A percentile compares a stretch with the other conserved stretches of the same genome.
phyloP scores from a whole-genome alignment of 1,140 invertebrate species.

The Drosophila ogumai region DNA sequence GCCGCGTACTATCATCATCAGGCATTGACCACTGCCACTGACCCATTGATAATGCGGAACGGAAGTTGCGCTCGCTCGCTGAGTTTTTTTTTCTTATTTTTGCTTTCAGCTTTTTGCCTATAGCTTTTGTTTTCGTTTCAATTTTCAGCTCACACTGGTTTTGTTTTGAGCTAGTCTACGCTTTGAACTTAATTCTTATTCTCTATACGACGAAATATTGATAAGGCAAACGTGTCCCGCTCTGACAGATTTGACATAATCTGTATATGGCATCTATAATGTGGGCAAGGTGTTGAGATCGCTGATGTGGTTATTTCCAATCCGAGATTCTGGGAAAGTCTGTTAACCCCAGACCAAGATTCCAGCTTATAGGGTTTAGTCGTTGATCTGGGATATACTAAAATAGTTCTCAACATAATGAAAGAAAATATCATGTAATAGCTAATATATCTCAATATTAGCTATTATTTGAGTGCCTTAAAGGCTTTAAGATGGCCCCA shows the following conservation, averaged over 20 bases:
- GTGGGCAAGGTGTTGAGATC: conserved; percentile 3
- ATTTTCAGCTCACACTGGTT: conserved; percentile 28
- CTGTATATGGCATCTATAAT: not conserved
- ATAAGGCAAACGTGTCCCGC: conserved; percentile 36
- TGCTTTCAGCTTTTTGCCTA: conserved; percentile 6
- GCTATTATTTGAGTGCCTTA: not conserved
- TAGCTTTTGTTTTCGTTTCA: conserved; percentile 29
- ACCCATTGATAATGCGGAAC: conserved; percentile 74
- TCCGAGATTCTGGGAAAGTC: conserved; percentile 6
- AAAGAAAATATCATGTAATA: not conserved
- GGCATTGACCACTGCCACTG: conserved; percentile 61
- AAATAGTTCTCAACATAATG: not conserved
- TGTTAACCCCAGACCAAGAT: conserved; percentile 12
- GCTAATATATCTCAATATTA: no score
- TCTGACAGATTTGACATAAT: not conserved
- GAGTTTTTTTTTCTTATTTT: conserved; percentile 3
- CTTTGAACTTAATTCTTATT: conserved; percentile 1
- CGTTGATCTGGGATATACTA: not conserved
- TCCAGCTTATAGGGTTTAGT: not conserved
- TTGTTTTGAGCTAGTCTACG: conserved; percentile 42
- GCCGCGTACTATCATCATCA: conserved; percentile 12
- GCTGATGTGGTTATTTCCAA: conserved; percentile 12
- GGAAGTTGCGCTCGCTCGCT: conserved; percentile 51
- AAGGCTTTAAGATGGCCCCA: not conserved
- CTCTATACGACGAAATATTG: conserved; percentile 9